Evolutionary conservation across 2,888 invertebrate genomes (phyloP), one percentile per base, ranked within the genome.

Genomic region (Hipparchia semele): DNA sequence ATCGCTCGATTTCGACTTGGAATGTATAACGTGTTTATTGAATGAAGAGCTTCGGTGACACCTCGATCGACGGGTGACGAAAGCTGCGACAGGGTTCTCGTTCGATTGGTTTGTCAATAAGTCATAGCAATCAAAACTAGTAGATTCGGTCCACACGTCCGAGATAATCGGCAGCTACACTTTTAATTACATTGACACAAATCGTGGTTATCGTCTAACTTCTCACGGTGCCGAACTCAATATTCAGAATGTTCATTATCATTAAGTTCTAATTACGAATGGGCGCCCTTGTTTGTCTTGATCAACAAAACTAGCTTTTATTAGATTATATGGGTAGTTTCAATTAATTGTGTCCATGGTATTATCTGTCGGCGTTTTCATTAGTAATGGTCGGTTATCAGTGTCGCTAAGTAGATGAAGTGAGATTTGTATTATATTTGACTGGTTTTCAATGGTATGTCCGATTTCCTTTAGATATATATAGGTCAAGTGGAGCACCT

Each of bases 151-250:
- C 81, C 79, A 86, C 88, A 86, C 86, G 88, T 85, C 87, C 81
- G 80, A 86, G 84, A 87, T 92, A 91, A 93, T 94, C 94, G 90
- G 88, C 91, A 91, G 92, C 91, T 82, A 92, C 88, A 90, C 89
- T 90, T 94, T 94, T 94, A 94, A 94, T 94, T 94, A 94, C 92
- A 87, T 83, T 91, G 94, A 93, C 94, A 93, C 94, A 92, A 92
- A 91, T 93, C 91, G 88, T 89, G 86, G 90, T 92, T 94, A 94
- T 94, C 94, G 88, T 85, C 81, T 79, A 86, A 88, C 90, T 92
- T 94, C 94, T 94, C 94, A 94, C 94, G 94, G 90, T 91, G 91
- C 88, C 90, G 87, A 85, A 90, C 90, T 91, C 88, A 88, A 92
- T 92, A 91, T 91, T 87, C 87, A 80, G 85, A 88, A 90, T 92